phyloP scores from a whole-genome alignment of 2,113 vertebrate genomes.

The Cavia aperea region DNA sequence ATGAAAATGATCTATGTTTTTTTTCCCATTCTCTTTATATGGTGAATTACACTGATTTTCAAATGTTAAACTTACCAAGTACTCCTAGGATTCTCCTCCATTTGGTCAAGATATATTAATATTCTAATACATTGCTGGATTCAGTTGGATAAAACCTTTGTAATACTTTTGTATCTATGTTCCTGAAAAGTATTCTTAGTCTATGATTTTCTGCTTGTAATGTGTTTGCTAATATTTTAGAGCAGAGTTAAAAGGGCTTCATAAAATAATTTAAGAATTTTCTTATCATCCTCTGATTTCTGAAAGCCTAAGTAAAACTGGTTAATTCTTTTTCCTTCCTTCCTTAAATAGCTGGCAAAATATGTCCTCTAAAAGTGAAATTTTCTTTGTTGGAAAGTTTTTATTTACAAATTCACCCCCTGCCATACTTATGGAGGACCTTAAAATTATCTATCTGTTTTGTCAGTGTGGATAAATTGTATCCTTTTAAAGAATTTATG shows the following conservation, averaged over 20 bases:
- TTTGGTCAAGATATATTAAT: background rate
- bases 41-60: constrained; percentile 10
- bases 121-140: constrained; percentile 12
- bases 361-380: background rate
- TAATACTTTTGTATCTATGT: constrained; percentile 9
- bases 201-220: background rate
- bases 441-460: constrained; percentile 20
- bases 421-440: background rate
- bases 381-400: background rate
- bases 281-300: background rate
- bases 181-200: background rate
- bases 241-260: background rate
- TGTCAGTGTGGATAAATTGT: background rate
- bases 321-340: background rate
- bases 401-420: constrained; percentile 28
- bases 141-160: background rate
- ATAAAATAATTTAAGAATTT: constrained; percentile 17
- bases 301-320: background rate
- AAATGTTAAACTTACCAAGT: constrained; percentile 8
- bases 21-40: background rate
- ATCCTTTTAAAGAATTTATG: constrained; percentile 8
- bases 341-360: constrained; percentile 1
- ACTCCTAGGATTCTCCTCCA: background rate
- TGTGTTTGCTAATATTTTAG: background rate
- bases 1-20: background rate